These are phyloP conservation scores for Cyrtonyx montezumae DNA, from an alignment of 2,113 vertebrate species.

Conservation along the genomic window DNA sequence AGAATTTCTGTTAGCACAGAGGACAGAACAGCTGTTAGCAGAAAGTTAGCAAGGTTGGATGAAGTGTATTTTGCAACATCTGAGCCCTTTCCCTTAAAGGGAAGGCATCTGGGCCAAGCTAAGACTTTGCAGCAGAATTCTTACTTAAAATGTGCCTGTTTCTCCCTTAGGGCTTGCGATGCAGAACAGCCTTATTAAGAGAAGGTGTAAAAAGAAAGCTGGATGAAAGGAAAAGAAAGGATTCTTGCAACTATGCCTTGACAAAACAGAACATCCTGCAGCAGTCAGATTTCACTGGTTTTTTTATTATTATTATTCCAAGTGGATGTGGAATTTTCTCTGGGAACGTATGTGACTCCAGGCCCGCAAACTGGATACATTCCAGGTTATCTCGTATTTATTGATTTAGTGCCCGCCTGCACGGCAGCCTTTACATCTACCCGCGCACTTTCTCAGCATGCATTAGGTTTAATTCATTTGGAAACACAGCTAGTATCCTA, in stretches of 20 bases:
- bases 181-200: neutral
- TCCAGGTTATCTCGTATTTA: neutral
- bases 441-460: neutral
- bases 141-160: neutral
- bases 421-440: neutral
- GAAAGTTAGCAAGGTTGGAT: neutral
- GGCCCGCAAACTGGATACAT: neutral
- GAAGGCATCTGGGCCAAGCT: neutral
- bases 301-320: neutral
- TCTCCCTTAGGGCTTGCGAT: neutral
- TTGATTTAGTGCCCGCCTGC: too few relatives aligned
- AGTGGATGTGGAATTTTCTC: neutral
- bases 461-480: neutral
- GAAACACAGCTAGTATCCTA: neutral
- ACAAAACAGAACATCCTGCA: neutral
- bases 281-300: neutral
- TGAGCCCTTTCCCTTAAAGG: neutral
- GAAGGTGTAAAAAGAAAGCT: neutral
- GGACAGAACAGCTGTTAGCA: constrained; percentile 40
- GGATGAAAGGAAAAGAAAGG: neutral
- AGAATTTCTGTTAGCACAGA: constrained; percentile 21
- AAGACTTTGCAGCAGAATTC: neutral
- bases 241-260: neutral
- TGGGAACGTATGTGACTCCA: neutral
- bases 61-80: neutral